Base-by-base conservation (phyloP, 2,888 invertebrate species). In the Melanostoma mellinum region DNA sequence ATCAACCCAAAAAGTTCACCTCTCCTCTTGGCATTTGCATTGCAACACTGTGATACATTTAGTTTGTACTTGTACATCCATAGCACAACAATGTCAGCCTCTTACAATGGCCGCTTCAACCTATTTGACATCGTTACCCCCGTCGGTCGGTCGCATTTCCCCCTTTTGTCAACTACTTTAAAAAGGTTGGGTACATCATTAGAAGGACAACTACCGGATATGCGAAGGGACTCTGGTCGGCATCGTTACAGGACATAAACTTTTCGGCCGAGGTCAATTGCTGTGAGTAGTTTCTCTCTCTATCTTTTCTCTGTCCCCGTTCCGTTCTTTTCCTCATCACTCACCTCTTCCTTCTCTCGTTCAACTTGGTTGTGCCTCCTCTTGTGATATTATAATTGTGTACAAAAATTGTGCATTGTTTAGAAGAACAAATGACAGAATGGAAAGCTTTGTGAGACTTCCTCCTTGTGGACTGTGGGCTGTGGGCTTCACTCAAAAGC, bases 241-340 rank as follows among this genome's bases (percentile, higher is more conserved):
- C 71, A 74, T 75, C 79, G 84, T 84, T 79, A 84, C 84, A 84
- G 71, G 74, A 71, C 79, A 79, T 74, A 79, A 74, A 84, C 79
- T 84, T 79, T 84, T 79, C 55, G 67, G 67, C 84, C 84, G 84
- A 84, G 82, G 79, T 84, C 84, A 79, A 84, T 79, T 84, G 84
- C 56, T 74, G 58, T 63, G 63, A 38, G 63, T 63, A 63, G 50
- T 32, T 50, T 63, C 38, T 32, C 44, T 50, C 48, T 2, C 48
- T 20, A 20, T 20, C 20, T 20, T 20, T 20, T 8, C 30, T 2
- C 8, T 1, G 42, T 9, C 50, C 32, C 32, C 38, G 0, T 5
- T 9, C 10, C 32, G 1, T 20, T 20, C 20, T 20, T 20, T 20
- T 20, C 20, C 20, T 20, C 20, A 20, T 20, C 20, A 20, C 20